phyloP scores from a whole-genome alignment of 2,113 vertebrate species.

The Lagopus leucura region DNA sequence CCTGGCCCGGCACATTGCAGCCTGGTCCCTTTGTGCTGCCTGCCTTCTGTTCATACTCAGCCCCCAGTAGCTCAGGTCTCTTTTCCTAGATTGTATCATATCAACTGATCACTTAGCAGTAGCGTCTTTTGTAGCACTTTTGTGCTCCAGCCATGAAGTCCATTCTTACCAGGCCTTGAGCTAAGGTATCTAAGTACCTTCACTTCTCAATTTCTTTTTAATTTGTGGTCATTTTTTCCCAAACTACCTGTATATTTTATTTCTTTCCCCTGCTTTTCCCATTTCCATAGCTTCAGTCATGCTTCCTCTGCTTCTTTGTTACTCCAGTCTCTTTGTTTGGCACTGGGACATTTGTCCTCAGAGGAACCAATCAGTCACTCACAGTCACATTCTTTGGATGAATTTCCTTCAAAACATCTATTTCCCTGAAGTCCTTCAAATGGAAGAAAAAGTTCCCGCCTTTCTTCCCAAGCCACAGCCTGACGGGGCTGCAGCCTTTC shows the following conservation, averaged over 20 bases:
- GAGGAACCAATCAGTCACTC: background rate
- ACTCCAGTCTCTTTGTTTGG: background rate
- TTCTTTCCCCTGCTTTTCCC: background rate
- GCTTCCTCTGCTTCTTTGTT: background rate
- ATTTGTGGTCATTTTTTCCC: slow-evolving; percentile 8
- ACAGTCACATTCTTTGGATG: background rate
- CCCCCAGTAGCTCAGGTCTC: background rate
- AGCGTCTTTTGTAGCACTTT: background rate
- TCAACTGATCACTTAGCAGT: background rate
- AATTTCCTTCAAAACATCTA: background rate
- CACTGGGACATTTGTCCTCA: background rate
- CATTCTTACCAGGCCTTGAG: background rate
- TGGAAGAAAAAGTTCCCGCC: background rate
- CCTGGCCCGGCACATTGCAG: background rate
- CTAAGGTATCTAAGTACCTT: background rate
- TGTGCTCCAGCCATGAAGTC: background rate
- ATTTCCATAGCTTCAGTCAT: background rate
- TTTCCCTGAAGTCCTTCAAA: background rate
- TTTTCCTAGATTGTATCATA: background rate
- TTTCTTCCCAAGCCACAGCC: background rate
- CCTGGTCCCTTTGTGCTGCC: background rate
- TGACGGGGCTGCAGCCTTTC: background rate
- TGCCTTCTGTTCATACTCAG: background rate
- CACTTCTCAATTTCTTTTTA: slow-evolving; percentile 5
- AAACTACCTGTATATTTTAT: background rate